Evolutionary conservation across 1,140 invertebrate genomes (phyloP).

Genomic region (Polyergus mexicanus): DNA sequence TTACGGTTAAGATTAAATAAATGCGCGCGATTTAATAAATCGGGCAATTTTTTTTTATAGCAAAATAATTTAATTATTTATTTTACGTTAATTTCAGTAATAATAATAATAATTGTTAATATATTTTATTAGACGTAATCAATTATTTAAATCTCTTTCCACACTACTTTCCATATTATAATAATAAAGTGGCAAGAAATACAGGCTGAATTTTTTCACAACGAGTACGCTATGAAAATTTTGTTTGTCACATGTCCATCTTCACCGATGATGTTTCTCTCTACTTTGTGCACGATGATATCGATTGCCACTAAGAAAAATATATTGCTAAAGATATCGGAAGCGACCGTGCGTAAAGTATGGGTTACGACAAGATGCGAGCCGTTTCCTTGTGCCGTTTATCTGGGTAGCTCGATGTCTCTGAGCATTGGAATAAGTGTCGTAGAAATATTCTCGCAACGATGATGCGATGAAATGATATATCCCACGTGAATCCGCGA

Average conservation of each 20-base stretch:
- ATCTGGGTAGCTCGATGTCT: background rate
- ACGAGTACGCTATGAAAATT: background rate
- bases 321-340: conserved; percentile 41
- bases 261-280: background rate
- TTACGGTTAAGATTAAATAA: background rate
- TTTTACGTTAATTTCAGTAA: conserved; percentile 10
- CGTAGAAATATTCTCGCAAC: conserved; percentile 29
- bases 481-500: conserved; percentile 17
- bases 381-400: conserved; percentile 28
- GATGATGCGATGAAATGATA: conserved; percentile 14
- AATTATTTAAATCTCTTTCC: background rate
- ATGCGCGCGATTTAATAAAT: background rate
- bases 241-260: conserved; percentile 12
- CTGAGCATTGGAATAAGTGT: background rate
- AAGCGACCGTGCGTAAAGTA: conserved; percentile 44
- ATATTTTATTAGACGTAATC: background rate
- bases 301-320: conserved; percentile 55
- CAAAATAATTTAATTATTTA: background rate
- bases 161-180: background rate
- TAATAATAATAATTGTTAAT: conserved; percentile 2
- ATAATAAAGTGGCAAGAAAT: background rate
- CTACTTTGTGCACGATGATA: background rate
- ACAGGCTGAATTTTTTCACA: background rate
- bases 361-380: background rate
- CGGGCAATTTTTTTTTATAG: background rate